Conservation (phyloP, 2,797 vertebrate genomes). For the Argya squamiceps region DNA sequence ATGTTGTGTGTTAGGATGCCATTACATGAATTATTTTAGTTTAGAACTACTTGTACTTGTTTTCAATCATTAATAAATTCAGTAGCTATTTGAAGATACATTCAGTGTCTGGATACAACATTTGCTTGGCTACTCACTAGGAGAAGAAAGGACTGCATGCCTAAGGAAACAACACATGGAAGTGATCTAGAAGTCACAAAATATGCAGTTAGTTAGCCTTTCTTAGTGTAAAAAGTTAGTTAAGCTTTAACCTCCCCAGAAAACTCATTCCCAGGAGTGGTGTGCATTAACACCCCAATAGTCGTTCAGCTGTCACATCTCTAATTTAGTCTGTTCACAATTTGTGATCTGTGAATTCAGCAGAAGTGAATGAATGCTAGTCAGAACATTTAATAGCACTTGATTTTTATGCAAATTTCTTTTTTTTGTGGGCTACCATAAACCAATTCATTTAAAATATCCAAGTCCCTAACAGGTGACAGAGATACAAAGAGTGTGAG, state of each 20-base stretch:
- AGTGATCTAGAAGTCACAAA: not conserved
- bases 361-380: not conserved
- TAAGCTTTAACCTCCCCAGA: not conserved
- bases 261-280: not conserved
- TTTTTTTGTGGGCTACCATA: not conserved
- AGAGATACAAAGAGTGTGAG: not conserved
- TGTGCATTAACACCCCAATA: not conserved
- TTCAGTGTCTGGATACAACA: not conserved
- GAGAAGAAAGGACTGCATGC: not conserved
- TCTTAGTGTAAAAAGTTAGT: not conserved
- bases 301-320: not conserved
- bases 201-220: not conserved
- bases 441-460: not conserved
- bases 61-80: not conserved
- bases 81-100: not conserved
- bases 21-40: not conserved
- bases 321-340: not conserved
- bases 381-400: not conserved
- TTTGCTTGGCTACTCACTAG: not conserved
- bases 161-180: not conserved
- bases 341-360: not conserved
- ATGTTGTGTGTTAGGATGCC: not conserved
- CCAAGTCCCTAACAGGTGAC: not conserved
- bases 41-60: not conserved
- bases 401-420: not conserved